Conservation (phyloP, 2,797 vertebrate species). For the Poecilia velifera region DNA sequence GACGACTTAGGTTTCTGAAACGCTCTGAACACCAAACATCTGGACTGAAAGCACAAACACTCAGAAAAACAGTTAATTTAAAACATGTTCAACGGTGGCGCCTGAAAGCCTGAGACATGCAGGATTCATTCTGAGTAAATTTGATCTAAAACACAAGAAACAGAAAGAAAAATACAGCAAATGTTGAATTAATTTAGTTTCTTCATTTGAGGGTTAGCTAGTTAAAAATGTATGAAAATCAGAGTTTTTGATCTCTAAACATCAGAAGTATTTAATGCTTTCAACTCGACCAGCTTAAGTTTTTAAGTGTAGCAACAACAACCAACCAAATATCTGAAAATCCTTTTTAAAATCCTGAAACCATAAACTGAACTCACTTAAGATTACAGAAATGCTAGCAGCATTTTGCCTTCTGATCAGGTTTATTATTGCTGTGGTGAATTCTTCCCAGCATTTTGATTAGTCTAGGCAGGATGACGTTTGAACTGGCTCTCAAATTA, state of each 20-base stretch:
- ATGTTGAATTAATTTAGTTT: background rate
- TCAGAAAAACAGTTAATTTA: background rate
- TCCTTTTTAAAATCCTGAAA: background rate
- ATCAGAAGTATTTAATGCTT: background rate
- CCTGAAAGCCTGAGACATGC: background rate
- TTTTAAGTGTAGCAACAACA: background rate
- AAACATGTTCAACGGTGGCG: background rate
- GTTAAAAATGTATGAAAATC: background rate
- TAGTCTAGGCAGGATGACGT: too few species aligned
- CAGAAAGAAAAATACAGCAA: background rate
- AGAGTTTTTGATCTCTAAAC: background rate
- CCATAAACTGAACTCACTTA: background rate
- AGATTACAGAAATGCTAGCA: background rate
- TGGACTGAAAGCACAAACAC: slow-evolving; percentile 11
- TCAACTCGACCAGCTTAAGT: background rate
- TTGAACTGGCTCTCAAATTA: too few species aligned
- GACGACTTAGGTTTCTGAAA: slow-evolving; percentile 9
- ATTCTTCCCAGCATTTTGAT: too few species aligned
- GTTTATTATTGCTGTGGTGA: too few species aligned
- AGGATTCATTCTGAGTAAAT: background rate
- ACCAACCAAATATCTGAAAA: background rate
- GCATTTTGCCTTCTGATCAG: too few species aligned
- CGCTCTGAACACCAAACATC: background rate
- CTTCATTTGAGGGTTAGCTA: background rate
- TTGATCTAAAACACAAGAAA: background rate